Conservation (phyloP, 2,888 invertebrate species). For the Epsilonema sp. region DNA sequence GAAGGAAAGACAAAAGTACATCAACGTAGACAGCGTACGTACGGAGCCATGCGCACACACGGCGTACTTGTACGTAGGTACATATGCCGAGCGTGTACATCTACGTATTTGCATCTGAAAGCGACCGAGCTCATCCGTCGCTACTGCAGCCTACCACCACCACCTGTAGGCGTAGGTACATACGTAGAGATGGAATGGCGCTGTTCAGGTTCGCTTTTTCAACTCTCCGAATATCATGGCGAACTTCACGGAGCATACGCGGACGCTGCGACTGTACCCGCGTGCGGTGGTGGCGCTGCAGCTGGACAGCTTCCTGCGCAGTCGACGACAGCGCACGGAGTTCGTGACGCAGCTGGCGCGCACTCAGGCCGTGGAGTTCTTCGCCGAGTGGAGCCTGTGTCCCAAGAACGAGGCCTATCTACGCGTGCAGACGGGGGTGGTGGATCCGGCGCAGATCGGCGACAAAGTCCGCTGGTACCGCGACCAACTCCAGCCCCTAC, state of each 20-base stretch:
- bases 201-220: slow-evolving; percentile 65
- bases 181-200: too few species aligned
- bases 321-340: slow-evolving; percentile 63
- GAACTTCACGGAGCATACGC: slow-evolving; percentile 91
- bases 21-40: too few species aligned
- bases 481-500: slow-evolving; percentile 61
- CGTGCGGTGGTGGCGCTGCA: slow-evolving; percentile 97
- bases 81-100: too few species aligned
- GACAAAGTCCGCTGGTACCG: slow-evolving; percentile 97
- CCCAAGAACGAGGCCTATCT: slow-evolving; percentile 94
- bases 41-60: too few species aligned
- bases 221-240: slow-evolving; percentile 89
- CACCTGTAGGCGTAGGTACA: too few species aligned
- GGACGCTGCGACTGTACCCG: slow-evolving; percentile 83
- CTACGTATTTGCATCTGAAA: too few species aligned
- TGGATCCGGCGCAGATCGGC: slow-evolving; percentile 80
- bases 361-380: slow-evolving; percentile 87
- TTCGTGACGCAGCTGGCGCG: slow-evolving; percentile 78
- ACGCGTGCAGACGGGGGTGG: slow-evolving; percentile 80
- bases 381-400: slow-evolving; percentile 92
- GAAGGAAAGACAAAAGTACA: too few species aligned
- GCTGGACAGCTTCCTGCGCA: slow-evolving; percentile 73
- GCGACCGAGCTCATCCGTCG: too few species aligned
- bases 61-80: too few species aligned
- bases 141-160: too few species aligned